phyloP scores from a whole-genome alignment of 2,113 vertebrate species.

The Lagenorhynchus albirostris region DNA sequence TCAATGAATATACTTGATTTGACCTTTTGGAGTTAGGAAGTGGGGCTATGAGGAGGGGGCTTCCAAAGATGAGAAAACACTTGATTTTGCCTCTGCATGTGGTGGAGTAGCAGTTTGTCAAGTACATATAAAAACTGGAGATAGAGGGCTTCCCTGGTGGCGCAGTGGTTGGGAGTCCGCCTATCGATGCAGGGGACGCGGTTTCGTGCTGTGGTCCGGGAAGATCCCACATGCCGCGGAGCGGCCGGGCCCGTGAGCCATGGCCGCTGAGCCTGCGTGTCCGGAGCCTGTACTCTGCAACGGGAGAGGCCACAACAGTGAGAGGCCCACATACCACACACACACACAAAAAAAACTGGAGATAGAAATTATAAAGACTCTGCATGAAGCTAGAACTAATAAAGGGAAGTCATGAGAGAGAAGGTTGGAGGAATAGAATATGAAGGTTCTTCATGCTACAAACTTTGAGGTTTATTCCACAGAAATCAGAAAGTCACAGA shows the following conservation, averaged over 20 bases:
- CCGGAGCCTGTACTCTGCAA: too few relatives aligned
- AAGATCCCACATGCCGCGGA: too few relatives aligned
- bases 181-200: accelerated
- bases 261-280: too few relatives aligned
- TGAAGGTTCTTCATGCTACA: not conserved
- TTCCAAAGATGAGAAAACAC: not conserved
- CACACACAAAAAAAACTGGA: too few relatives aligned
- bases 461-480: not conserved
- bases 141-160: not conserved
- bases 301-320: too few relatives aligned
- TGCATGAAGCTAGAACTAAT: not conserved
- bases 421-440: not conserved
- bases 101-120: not conserved
- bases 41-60: not conserved
- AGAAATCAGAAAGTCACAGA: not conserved
- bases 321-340: too few relatives aligned
- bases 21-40: not conserved
- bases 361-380: not conserved
- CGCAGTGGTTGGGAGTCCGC: too few relatives aligned
- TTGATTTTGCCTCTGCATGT: not conserved
- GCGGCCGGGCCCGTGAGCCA: too few relatives aligned
- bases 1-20: not conserved
- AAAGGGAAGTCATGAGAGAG: not conserved
- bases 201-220: accelerated
- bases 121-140: not conserved